Base-by-base conservation (phyloP, 23 tunicate species). In the Clavelina lepadiformis region DNA sequence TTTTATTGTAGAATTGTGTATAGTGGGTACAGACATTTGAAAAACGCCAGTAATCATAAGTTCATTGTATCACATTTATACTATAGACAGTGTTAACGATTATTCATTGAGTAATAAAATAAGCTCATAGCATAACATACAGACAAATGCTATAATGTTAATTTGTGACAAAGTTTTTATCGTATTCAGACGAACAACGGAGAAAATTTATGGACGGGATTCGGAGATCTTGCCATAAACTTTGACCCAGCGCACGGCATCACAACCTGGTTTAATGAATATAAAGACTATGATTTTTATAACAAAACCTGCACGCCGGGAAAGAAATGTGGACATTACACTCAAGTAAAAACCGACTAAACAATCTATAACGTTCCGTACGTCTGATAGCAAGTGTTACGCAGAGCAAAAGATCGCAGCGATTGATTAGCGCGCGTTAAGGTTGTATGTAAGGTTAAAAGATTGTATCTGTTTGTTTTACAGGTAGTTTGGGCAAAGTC, bases 241-340 rank as follows among this genome's bases (percentile, higher is more conserved):
- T 89, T 89, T 55, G 82, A 89, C 38, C 89, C 91, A 23, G 75
- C 54, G 8, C 24, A 61, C 0, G 88, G 81, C 35, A 70, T 81
- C 8, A 51, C 28, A 0, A 37, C 33, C 25, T 89, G 97, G 97
- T 89, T 53, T 46, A 60, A 53, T 18, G 97, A 89, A 58, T 89
- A 89, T 57, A 51, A 28, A 44, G 78, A 75, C 35, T 89, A 81
- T 33, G 82, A 77, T 20, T 89, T 81, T 63, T 27, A 75, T 38
- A 75, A 74, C 20, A 58, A 69, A n/a, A 36, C 80, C 2, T 89
- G 97, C 50, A 60, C 31, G 5, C 97, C 97, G 1, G 83, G 83
- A 62, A 75, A 69, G 57, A 67, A 52, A 50, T 89, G 97, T 38
- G 97, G 97, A 5, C 97, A 89, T 56, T 89, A 89, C 56, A 89